phyloP scores from a whole-genome alignment of 2,113 vertebrate species.

The Todiramphus saurophagus region DNA sequence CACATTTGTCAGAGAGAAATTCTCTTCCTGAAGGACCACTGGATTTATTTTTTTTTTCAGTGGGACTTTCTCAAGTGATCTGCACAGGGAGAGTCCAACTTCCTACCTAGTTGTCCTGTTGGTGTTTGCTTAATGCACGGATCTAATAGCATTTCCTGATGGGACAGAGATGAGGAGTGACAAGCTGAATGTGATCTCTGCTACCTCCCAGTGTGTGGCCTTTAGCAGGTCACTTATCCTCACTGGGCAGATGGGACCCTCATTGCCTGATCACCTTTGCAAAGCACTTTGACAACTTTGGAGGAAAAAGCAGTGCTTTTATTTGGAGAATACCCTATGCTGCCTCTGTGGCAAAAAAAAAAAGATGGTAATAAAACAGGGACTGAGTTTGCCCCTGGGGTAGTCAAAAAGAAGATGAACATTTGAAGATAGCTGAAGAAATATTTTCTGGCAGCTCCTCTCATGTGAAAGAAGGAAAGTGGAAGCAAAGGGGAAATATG shows the following conservation, averaged over 20 bases:
- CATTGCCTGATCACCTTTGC: background rate
- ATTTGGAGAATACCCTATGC: background rate
- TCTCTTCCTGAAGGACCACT: background rate
- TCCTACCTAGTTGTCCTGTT: background rate
- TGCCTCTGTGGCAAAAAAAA: background rate
- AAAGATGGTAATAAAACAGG: background rate
- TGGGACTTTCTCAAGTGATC: background rate
- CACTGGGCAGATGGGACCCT: background rate
- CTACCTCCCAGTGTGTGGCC: fast-evolving
- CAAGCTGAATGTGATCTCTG: background rate
- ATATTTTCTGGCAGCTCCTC: slow-evolving; percentile 42
- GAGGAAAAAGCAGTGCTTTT: background rate
- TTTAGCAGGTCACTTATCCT: background rate
- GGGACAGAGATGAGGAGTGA: background rate
- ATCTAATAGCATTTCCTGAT: background rate
- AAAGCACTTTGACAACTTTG: background rate
- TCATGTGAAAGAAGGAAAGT: slow-evolving; percentile 34
- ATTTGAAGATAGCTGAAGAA: slow-evolving; percentile 46
- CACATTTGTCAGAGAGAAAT: background rate
- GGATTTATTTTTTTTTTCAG: background rate
- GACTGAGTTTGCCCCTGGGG: slow-evolving; percentile 32
- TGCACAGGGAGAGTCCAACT: background rate
- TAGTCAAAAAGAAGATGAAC: slow-evolving; percentile 33
- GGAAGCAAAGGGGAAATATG: slow-evolving; percentile 8
- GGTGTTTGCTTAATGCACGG: background rate